Evolutionary conservation across 2,888 invertebrate genomes (phyloP).

Genomic region (Idaea dimidiata): DNA sequence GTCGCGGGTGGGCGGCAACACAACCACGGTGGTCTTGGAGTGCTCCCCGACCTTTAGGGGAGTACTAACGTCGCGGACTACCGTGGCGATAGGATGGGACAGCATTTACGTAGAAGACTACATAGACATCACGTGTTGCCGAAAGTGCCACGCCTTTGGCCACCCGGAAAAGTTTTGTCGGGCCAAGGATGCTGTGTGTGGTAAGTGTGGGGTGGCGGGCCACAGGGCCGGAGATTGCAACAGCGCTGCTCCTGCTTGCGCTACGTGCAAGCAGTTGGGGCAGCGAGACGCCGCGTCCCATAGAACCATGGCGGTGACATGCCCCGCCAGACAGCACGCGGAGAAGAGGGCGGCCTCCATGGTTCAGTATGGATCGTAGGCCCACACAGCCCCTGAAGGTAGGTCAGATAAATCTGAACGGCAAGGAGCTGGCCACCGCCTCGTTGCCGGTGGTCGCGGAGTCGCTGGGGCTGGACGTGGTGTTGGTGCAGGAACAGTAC

Average conservation of each 20-base stretch:
- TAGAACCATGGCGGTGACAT: constrained; percentile 18
- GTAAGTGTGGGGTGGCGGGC: constrained; percentile 24
- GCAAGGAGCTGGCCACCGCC: constrained; percentile 20
- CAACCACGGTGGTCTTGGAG: constrained; percentile 17
- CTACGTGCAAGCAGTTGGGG: constrained; percentile 30
- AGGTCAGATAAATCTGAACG: constrained; percentile 31
- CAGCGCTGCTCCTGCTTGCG: constrained; percentile 11
- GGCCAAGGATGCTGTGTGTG: constrained; percentile 16
- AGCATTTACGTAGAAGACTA: constrained; percentile 13
- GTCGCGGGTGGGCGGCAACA: background rate
- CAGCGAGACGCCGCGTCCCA: constrained; percentile 14
- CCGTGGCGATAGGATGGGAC: constrained; percentile 26
- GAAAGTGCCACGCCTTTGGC: constrained; percentile 36
- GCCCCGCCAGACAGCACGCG: constrained; percentile 24
- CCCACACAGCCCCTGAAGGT: background rate
- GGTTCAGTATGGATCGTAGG: constrained; percentile 18
- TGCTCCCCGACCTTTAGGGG: constrained; percentile 12
- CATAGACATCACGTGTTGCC: constrained; percentile 23
- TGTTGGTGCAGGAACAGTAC: constrained; percentile 34
- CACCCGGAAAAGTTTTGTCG: constrained; percentile 36
- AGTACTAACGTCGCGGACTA: background rate
- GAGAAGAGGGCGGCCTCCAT: constrained; percentile 12
- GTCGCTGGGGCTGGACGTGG: constrained; percentile 20
- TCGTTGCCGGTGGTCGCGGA: constrained; percentile 25
- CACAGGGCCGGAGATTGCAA: constrained; percentile 22